Conservation (phyloP, 1,140 invertebrate genomes). For the Chelonus insularis region DNA sequence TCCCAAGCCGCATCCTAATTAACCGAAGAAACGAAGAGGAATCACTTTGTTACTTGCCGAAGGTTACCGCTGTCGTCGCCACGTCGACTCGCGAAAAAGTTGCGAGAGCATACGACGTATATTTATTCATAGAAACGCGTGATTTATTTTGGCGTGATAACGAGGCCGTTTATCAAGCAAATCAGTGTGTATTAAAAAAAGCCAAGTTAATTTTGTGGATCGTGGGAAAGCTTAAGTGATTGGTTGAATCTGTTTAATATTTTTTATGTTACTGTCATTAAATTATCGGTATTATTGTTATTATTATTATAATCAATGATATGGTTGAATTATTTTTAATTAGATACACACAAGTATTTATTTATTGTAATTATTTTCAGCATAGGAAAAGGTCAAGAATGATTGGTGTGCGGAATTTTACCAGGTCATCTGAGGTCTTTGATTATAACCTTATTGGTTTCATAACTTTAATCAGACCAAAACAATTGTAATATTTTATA, state of each 20-base stretch:
- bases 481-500: neutral
- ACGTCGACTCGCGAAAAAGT: slow-evolving; percentile 8
- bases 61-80: slow-evolving; percentile 11
- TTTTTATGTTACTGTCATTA: too few relatives aligned
- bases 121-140: slow-evolving; percentile 27
- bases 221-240: neutral
- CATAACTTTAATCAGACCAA: neutral
- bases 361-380: neutral
- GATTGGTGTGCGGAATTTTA: neutral
- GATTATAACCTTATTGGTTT: neutral
- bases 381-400: neutral
- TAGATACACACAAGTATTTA: too few relatives aligned
- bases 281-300: too few relatives aligned
- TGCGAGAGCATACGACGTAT: slow-evolving; percentile 1
- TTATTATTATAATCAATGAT: too few relatives aligned
- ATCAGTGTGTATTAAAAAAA: slow-evolving; percentile 3
- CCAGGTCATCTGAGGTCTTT: neutral
- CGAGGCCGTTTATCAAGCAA: slow-evolving; percentile 26
- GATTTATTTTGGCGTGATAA: slow-evolving; percentile 28
- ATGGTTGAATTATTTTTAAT: too few relatives aligned
- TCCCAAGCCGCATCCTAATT: slow-evolving; percentile 28
- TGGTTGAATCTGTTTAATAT: neutral
- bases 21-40: slow-evolving; percentile 27
- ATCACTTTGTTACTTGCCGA: slow-evolving; percentile 26
- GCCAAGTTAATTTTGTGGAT: neutral